These are phyloP conservation scores for Zonitis immaculata DNA, from an alignment of 2,888 invertebrate species.

Conservation along the genomic window DNA sequence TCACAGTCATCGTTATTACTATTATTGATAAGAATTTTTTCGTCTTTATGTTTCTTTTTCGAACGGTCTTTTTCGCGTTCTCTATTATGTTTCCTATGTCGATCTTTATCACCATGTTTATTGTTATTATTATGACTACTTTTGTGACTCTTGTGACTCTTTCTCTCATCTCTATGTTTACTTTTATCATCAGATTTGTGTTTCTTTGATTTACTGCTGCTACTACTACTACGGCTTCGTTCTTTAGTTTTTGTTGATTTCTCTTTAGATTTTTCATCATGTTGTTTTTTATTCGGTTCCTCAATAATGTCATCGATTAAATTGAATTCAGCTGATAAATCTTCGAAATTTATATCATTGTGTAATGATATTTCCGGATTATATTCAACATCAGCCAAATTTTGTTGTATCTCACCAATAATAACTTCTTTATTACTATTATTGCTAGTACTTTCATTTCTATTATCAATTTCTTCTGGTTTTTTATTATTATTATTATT, in stretches of 20 bases:
- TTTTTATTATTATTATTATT: too few relatives aligned
- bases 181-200: conserved; percentile 13
- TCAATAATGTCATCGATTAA: conserved; percentile 47
- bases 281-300: conserved; percentile 13
- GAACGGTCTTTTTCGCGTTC: conserved; percentile 16
- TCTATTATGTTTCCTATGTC: conserved; percentile 27
- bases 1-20: conserved; percentile 20
- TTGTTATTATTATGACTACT: conserved; percentile 32
- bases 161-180: conserved; percentile 9
- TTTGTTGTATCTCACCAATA: conserved; percentile 34
- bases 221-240: conserved; percentile 2
- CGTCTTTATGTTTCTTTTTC: conserved; percentile 12
- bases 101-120: conserved; percentile 18
- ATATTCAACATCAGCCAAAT: conserved; percentile 35
- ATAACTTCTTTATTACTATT: conserved; percentile 24
- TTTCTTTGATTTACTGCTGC: conserved; percentile 7
- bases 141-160: conserved; percentile 24
- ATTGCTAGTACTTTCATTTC: conserved; percentile 22
- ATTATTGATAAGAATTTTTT: too few relatives aligned
- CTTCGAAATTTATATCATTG: conserved; percentile 41
- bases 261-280: conserved; percentile 9
- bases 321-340: conserved; percentile 45
- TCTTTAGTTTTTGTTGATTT: conserved; percentile 3
- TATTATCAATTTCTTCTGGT: conserved; percentile 16
- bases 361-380: conserved; percentile 32